phyloP scores from a whole-genome alignment of 2,113 vertebrate genomes.

The Pelecanoides urinatrix region DNA sequence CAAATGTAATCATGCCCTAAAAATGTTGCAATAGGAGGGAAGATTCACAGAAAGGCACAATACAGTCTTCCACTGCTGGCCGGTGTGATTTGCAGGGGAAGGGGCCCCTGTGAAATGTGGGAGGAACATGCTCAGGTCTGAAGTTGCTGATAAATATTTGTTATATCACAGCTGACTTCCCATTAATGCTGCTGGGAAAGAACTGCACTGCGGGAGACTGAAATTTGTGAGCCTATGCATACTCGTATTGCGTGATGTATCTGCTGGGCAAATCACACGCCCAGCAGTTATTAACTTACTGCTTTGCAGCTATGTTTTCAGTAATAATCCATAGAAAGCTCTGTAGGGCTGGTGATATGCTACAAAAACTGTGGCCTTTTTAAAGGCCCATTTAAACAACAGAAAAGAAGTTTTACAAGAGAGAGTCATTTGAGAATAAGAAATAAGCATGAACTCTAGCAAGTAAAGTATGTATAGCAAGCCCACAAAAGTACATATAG shows the following conservation, averaged over 20 bases:
- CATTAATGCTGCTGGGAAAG: neutral
- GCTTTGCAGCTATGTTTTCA: neutral
- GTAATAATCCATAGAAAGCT: neutral
- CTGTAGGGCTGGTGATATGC: neutral
- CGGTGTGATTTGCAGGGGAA: neutral
- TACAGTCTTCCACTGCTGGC: neutral
- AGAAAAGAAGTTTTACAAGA: neutral
- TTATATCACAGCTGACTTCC: neutral
- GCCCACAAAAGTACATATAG: neutral
- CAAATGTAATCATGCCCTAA: neutral
- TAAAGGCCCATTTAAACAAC: neutral
- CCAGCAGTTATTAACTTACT: neutral
- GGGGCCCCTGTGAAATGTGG: neutral
- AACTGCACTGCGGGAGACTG: neutral
- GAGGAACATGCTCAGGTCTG: neutral
- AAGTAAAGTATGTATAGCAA: neutral
- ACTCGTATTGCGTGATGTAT: accelerated
- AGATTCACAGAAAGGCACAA: neutral
- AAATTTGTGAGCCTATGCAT: neutral
- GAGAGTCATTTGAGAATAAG: neutral
- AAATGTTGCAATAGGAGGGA: neutral
- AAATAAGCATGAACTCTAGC: neutral
- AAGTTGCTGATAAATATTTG: neutral
- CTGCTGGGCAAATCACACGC: neutral
- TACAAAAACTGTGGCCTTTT: neutral